These are phyloP conservation scores for Mesitornis unicolor DNA, from an alignment of 2,113 vertebrate genomes.

Conservation along the genomic window DNA sequence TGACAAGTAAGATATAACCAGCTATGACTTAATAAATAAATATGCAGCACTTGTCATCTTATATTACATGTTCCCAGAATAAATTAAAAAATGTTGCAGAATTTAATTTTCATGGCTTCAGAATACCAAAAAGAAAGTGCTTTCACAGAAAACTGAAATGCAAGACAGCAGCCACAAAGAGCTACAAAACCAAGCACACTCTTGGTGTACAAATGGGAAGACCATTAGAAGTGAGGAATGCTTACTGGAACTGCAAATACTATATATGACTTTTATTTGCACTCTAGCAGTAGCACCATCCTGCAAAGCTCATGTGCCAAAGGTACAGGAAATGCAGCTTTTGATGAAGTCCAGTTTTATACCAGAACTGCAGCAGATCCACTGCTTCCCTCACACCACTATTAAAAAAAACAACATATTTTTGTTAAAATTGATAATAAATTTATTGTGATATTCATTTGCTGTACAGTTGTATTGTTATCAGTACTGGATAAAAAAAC, in stretches of 20 bases:
- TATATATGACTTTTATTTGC: not conserved
- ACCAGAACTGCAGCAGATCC: not conserved
- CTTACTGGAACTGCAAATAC: not conserved
- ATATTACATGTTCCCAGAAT: not conserved
- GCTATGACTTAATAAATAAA: not conserved
- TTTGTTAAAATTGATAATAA: not conserved
- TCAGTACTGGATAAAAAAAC: no score
- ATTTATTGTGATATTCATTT: not conserved
- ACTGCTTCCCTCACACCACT: not conserved
- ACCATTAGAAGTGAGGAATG: not conserved
- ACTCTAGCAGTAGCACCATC: not conserved
- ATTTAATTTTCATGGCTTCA: not conserved
- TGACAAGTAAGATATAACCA: not conserved
- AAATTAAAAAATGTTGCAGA: not conserved
- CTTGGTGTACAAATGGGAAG: not conserved
- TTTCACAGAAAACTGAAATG: not conserved
- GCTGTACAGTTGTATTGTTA: not conserved
- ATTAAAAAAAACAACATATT: not conserved
- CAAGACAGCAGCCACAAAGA: not conserved
- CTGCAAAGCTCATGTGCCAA: not conserved
- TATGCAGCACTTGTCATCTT: not conserved
- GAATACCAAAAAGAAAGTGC: not conserved
- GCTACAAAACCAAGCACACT: no score
- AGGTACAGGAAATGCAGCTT: not conserved
- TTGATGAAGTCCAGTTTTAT: not conserved